Conservation (phyloP, 2,113 vertebrate genomes). For the Mesitornis unicolor region DNA sequence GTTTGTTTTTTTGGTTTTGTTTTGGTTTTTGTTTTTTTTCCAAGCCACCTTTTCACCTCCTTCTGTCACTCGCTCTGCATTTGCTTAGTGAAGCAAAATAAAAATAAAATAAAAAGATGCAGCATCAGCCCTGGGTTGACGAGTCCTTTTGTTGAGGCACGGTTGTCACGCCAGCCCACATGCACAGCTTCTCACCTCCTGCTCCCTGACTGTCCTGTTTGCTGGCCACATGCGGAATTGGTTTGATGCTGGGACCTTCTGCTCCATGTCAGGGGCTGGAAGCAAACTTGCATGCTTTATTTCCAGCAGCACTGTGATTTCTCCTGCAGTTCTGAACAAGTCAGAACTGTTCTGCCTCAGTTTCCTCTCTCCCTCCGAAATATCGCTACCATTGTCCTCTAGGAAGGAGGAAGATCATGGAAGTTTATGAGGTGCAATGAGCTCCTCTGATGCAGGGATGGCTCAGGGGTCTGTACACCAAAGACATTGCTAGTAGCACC, state of each 20-base stretch:
- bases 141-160: conserved; percentile 27
- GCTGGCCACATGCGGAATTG: neutral
- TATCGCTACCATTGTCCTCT: neutral
- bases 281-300: neutral
- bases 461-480: neutral
- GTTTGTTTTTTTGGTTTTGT: neutral
- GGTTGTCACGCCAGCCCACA: neutral
- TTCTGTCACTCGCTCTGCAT: conserved; percentile 69
- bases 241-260: neutral
- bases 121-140: conserved; percentile 72
- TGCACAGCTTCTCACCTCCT: neutral
- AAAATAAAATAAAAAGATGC: conserved; percentile 83
- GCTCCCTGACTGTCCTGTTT: neutral
- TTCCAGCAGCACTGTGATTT: neutral
- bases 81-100: conserved; percentile 82
- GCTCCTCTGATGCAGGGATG: neutral
- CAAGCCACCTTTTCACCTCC: conserved; percentile 22
- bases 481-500: neutral
- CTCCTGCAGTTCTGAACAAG: neutral
- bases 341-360: neutral
- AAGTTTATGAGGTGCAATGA: neutral
- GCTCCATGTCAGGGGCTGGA: neutral
- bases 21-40: neutral
- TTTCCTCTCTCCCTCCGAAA: neutral
- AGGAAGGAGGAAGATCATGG: neutral